Conservation (phyloP, 2,888 invertebrate species). For the Ophioninae sp. region DNA sequence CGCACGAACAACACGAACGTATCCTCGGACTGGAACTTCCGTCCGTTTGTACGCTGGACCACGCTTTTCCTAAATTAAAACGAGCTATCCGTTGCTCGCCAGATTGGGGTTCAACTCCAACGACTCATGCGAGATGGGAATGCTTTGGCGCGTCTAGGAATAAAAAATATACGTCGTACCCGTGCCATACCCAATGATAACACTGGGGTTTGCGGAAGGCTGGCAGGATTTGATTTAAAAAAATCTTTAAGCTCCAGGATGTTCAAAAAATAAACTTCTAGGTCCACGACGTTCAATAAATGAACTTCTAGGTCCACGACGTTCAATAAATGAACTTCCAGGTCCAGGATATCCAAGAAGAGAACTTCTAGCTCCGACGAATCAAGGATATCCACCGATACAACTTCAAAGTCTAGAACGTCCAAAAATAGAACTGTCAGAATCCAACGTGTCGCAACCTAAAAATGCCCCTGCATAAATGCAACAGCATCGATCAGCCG, state of each 20-base stretch:
- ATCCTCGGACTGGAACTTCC: conserved; percentile 29
- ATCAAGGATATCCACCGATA: neutral
- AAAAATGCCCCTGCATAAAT: too few species aligned
- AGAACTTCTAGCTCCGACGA: neutral
- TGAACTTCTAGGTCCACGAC: neutral
- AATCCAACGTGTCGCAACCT: too few species aligned
- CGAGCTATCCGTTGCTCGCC: conserved; percentile 39
- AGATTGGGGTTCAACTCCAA: conserved; percentile 48
- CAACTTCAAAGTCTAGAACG: neutral
- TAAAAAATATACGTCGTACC: conserved; percentile 39
- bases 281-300: neutral
- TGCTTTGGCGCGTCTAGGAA: conserved; percentile 10
- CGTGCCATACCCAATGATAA: neutral
- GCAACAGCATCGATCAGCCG: neutral
- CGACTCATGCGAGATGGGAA: conserved; percentile 41
- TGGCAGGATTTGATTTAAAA: too few species aligned
- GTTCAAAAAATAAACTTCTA: neutral
- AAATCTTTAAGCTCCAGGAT: neutral
- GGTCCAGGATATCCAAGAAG: neutral
- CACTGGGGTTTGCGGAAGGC: too few species aligned
- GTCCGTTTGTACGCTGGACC: conserved; percentile 44
- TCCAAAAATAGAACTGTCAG: neutral
- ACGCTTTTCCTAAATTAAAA: conserved; percentile 66
- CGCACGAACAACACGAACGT: conserved; percentile 55
- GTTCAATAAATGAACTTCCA: neutral